Base-by-base conservation (phyloP, 30 jellyfish, hydroid and myxozoan genomes). In the Cassiopea xamachana region DNA sequence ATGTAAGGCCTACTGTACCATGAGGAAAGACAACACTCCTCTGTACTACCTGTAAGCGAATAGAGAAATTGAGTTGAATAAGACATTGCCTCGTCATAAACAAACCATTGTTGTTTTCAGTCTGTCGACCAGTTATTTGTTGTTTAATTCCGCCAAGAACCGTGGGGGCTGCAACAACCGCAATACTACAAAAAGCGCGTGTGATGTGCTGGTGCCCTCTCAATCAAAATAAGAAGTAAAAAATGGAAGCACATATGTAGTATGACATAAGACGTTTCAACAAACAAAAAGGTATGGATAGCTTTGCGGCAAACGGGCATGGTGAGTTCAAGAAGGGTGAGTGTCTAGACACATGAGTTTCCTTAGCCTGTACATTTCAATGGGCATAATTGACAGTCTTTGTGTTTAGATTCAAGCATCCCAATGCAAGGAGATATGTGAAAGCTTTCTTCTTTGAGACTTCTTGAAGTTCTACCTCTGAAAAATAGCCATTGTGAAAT, bases 101-200 rank as follows among this genome's bases (percentile, higher is more conserved):
- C 80, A 71, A 71, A 71, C 80, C 80, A 71, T 71, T 71, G 80
- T 71, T 19, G 39, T 27, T 18, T 43, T 43, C 80, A 71, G 55
- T 39, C 39, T 71, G 39, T 71, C 80, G n/a, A 71, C 80, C 80
- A 71, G 80, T 71, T 71, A 71, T 71, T 71, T 71, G 80, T 6
- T 55, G 10, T 71, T 5, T 18, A 19, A 27, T 8, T 27, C 80
- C 80, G 50, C 48, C 51, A 18, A 71, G 80, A 43, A 71, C 1
- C 80, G 80, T 55, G 64, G 55, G 80, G 80, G 80, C 80, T 18
- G 58, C 39, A 43, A 7, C 80, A 43, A 7, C 18, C 12, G 64
- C 64, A 55, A 10, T 10, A 0, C 64, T 6, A 55, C 12, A 6
- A 55, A 55, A 10, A 64, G 27, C 74, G 5, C 15, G 74, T 17